phyloP scores from a whole-genome alignment of 1,140 invertebrate genomes.

The Brachionus koreanus region DNA sequence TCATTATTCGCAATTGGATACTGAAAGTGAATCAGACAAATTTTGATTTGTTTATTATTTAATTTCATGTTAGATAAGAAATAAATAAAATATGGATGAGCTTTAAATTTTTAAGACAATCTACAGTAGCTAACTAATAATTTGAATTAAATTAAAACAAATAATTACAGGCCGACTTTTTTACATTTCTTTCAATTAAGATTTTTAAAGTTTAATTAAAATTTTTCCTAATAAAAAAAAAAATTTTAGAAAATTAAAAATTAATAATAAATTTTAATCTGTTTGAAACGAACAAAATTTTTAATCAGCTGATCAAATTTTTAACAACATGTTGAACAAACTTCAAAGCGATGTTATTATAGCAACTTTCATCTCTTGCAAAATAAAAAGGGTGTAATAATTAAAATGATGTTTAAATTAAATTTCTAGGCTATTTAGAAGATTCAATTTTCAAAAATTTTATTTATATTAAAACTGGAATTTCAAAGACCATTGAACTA shows the following conservation, averaged over 20 bases:
- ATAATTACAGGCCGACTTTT: not conserved
- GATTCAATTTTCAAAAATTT: not conserved
- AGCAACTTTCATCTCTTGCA: too few relatives aligned
- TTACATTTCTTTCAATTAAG: not conserved
- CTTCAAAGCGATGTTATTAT: too few relatives aligned
- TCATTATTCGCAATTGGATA: not conserved
- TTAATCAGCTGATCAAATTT: too few relatives aligned
- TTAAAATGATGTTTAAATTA: too few relatives aligned
- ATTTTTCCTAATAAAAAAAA: not conserved
- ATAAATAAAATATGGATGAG: not conserved
- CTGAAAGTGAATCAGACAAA: not conserved
- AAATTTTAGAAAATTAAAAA: not conserved
- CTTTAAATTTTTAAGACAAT: not conserved
- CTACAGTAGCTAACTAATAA: not conserved
- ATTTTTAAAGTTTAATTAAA: too few relatives aligned
- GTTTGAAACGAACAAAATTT: too few relatives aligned
- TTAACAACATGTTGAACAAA: too few relatives aligned
- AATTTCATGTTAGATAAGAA: too few relatives aligned
- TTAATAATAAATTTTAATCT: too few relatives aligned
- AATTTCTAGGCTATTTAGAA: too few relatives aligned
- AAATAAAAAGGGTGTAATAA: too few relatives aligned
- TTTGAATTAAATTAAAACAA: not conserved
- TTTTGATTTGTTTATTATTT: not conserved
- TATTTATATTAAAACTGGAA: not conserved
- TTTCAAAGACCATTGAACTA: conserved; percentile 36